Evolutionary conservation across 2,113 vertebrate species (phyloP).

Genomic region (Montifringilla adamsi): DNA sequence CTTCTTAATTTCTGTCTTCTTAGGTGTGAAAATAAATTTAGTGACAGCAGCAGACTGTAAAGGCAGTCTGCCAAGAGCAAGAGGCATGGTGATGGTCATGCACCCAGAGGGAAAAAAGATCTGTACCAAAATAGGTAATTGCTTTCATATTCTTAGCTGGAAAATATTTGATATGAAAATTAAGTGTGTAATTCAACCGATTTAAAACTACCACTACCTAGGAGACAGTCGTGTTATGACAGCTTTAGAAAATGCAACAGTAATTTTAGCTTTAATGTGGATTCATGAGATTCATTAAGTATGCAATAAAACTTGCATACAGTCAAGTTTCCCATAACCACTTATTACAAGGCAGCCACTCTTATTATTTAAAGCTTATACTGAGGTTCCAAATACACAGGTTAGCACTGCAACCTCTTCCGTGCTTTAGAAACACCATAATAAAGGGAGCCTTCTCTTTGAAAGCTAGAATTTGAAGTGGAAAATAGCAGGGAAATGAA

Average conservation of each 20-base stretch:
- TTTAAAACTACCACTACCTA: slow-evolving; percentile 27
- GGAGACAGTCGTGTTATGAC: slow-evolving; percentile 48
- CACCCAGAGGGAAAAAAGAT: neutral
- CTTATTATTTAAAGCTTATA: slow-evolving; percentile 3
- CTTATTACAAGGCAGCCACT: neutral
- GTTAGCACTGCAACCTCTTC: neutral
- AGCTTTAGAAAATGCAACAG: slow-evolving; percentile 51
- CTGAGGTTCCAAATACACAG: neutral
- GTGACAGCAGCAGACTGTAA: neutral
- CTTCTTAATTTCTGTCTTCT: neutral
- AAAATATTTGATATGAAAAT: slow-evolving; percentile 53
- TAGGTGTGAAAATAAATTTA: neutral
- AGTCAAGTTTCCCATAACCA: neutral
- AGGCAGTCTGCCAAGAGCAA: neutral
- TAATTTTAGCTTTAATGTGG: slow-evolving; percentile 41
- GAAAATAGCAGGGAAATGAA: slow-evolving; percentile 15
- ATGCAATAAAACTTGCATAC: slow-evolving; percentile 21
- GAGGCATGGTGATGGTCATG: neutral
- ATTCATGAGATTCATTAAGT: slow-evolving; percentile 43
- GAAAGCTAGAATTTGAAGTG: slow-evolving; percentile 10
- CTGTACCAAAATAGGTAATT: slow-evolving; percentile 6
- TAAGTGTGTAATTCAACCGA: slow-evolving; percentile 36
- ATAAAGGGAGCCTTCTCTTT: neutral
- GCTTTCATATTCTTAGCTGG: slow-evolving; percentile 21
- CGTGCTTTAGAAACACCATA: neutral